Evolutionary conservation across 2,888 invertebrate genomes (phyloP), one percentile per base, ranked within the genome.

Genomic region (Sycophila texana): DNA sequence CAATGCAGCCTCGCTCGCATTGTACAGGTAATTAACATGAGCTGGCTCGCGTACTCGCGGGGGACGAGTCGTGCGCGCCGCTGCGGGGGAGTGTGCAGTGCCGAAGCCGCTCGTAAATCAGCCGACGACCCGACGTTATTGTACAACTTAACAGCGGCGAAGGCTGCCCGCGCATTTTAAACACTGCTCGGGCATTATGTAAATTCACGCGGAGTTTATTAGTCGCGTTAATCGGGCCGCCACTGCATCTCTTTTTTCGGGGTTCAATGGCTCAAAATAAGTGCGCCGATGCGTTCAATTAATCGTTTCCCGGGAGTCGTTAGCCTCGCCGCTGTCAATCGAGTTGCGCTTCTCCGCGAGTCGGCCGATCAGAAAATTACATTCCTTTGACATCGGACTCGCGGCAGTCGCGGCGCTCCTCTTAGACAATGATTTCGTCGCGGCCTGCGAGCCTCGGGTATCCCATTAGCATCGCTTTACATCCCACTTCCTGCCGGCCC

Each of bases 121-220:
- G 81, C 70, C 53, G 72, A 84, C 83, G 26, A 26, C 1, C 26
- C 26, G 26, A 26, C 26, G 83, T 85, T 86, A 86, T 86, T 86
- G 84, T 82, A 79, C 83, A 77, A 86, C 82, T 83, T 84, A 85
- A 86, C 82, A 76, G 80, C 83, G 30, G 80, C 82, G 81, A 67
- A 72, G n/a, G 70, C 51, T 68, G 67, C 22, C 30, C 55, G 79
- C 80, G 73, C 76, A 73, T 74, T 82, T 82, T 81, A 77, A 82
- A 77, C 72, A 55, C 80, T 81, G 75, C 67, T 74, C 82, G 81
- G 73, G 85, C 84, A 85, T 87, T 88, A 87, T 87, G 88, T 83
- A 85, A 88, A 88, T 87, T 86, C 85, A 82, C 76, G 82, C 82
- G 82, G 85, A 84, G 81, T 87, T 88, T 88, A 87, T 87, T 86